Evolutionary conservation across 2,113 vertebrate species (phyloP), one percentile per base, ranked within the genome.

Genomic region (Mystacornis crossleyi): DNA sequence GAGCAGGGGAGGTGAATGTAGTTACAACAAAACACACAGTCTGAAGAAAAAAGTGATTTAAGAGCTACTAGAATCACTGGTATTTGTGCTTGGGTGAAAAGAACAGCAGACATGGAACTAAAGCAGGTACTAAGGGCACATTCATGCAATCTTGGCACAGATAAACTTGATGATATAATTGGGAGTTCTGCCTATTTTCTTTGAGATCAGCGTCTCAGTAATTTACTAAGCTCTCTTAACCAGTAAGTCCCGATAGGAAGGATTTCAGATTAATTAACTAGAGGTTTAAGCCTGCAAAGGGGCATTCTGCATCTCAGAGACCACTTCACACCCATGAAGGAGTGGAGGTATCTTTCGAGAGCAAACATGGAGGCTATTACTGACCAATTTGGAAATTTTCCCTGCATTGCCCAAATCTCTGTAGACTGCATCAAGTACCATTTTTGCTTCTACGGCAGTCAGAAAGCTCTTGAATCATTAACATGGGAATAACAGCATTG

Each of bases 221-320:
- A 86, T 86, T 92, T 88, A 79, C 85, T 75, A 92, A 90, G 19
- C 74, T 81, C 55, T 90, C 65, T 86, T 84, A 90, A 94, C 42
- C 34, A 78, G 62, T 40, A 60, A 71, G 31, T 31, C 43, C 64
- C 89, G 75, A 71, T 26, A 86, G 55, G 43, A 82, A 77, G 17
- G 34, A 66, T 94, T 92, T 86, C 85, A 96, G 40, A 81, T 73
- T 83, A 74, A 91, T 91, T 84, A 92, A 47, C 38, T 74, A 65
- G 72, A 81, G 25, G 82, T 20, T 81, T 70, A 95, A 67, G 89
- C 36, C 36, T 15, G 19, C 62, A 74, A 65, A 88, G 64, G 67
- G n/a, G 23, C 19, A 86, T 58, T 90, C 61, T 69, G 42, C 28
- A 94, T 36, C 55, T 73, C 58, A 51, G 61, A 93, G 91, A 86